phyloP scores from a whole-genome alignment of 2,113 vertebrate genomes.

The Percopsis transmontana region DNA sequence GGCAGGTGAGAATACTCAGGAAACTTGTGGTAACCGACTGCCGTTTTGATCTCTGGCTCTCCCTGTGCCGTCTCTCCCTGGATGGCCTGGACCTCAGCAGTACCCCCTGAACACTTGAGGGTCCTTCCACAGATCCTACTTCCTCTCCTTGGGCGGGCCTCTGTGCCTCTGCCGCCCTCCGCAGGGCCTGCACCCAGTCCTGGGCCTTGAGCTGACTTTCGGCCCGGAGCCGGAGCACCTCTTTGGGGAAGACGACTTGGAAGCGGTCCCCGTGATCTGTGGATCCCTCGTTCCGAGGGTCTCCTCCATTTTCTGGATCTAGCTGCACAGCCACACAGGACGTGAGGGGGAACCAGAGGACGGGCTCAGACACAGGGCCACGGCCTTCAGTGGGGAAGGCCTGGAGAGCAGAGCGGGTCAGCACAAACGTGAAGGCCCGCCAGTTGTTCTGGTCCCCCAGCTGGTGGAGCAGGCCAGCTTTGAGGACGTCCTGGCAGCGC shows the following conservation, averaged over 20 bases:
- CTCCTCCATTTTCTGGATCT: conserved; percentile 57
- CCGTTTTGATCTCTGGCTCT: conserved; percentile 82
- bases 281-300: conserved; percentile 4
- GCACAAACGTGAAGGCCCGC: conserved; percentile 91
- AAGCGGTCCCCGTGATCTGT: conserved; percentile 63
- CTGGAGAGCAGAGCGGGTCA: conserved; percentile 84
- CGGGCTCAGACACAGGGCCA: conserved; percentile 84
- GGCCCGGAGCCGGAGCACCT: conserved; percentile 86
- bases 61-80: conserved; percentile 70
- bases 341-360: conserved; percentile 82
- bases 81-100: conserved; percentile 79
- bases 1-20: conserved; percentile 92
- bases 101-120: conserved; percentile 74
- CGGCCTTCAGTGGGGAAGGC: conserved; percentile 86
- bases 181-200: conserved; percentile 91
- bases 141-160: conserved; percentile 67
- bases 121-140: conserved; percentile 36
- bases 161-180: conserved; percentile 74
- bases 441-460: conserved; percentile 90
- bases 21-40: conserved; percentile 97
- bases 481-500: conserved; percentile 82
- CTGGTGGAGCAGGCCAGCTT: conserved; percentile 87
- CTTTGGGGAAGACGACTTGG: conserved; percentile 88
- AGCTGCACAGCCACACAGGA: conserved; percentile 86
- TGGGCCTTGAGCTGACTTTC: conserved; percentile 83